These are phyloP conservation scores for Calameuta pallipes DNA, from an alignment of 2,888 invertebrate genomes.

Conservation along the genomic window DNA sequence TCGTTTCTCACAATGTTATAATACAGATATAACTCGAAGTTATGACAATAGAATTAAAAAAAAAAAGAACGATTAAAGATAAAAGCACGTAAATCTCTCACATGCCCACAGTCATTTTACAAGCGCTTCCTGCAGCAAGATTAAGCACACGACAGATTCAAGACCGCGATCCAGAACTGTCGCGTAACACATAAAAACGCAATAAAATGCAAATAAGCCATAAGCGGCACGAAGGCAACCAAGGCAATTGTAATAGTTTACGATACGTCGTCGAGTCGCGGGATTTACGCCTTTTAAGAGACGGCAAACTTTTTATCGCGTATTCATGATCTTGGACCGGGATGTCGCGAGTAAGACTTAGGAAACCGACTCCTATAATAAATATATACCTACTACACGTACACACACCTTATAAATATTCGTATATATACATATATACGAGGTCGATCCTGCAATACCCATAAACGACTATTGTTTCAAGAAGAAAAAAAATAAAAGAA, in stretches of 20 bases:
- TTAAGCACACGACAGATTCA: background rate
- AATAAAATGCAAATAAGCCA: constrained; percentile 42
- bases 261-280: constrained; percentile 24
- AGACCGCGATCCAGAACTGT: constrained; percentile 15
- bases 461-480: no score
- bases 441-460: background rate
- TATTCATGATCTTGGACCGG: background rate
- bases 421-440: no score
- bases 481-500: background rate
- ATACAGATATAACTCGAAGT: background rate
- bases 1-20: background rate
- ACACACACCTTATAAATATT: no score
- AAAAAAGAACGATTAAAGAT: background rate
- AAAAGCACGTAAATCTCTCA: background rate
- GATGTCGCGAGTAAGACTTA: background rate
- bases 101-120: background rate
- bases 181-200: constrained; percentile 35
- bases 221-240: background rate
- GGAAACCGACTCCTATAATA: background rate
- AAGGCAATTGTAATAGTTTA: constrained; percentile 38
- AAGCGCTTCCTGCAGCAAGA: background rate
- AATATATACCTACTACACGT: background rate
- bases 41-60: background rate
- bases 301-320: background rate
- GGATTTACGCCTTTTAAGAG: background rate